Evolutionary conservation across 2,888 invertebrate genomes (phyloP).

Genomic region (Physocephala rufipes): DNA sequence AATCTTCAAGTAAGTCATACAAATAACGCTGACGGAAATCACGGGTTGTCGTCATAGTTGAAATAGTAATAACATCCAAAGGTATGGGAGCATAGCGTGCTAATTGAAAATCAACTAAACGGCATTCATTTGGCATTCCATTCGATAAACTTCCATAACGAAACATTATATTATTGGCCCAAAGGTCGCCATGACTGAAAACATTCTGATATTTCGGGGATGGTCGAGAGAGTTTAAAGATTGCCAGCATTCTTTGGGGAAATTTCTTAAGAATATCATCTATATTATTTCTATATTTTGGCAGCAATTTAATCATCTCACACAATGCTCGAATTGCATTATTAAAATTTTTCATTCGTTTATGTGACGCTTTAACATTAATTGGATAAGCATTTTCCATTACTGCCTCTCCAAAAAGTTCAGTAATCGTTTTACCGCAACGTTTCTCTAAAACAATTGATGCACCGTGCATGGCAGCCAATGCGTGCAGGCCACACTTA

Average conservation of each 20-base stretch:
- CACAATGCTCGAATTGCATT: constrained; percentile 57
- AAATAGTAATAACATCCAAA: constrained; percentile 69
- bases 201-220: constrained; percentile 64
- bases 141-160: constrained; percentile 56
- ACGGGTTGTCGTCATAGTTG: constrained; percentile 67
- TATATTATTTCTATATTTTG: constrained; percentile 55
- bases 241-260: constrained; percentile 48
- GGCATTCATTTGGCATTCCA: constrained; percentile 68
- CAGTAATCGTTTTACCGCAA: constrained; percentile 47
- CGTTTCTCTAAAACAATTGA: constrained; percentile 64
- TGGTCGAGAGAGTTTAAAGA: constrained; percentile 59
- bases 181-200: constrained; percentile 66
- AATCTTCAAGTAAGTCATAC: constrained; percentile 68
- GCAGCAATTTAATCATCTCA: constrained; percentile 55
- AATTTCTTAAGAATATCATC: constrained; percentile 54
- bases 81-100: constrained; percentile 74
- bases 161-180: constrained; percentile 67
- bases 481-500: constrained; percentile 59
- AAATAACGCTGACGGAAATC: constrained; percentile 66
- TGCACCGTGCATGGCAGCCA: constrained; percentile 66
- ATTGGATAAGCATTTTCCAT: constrained; percentile 64
- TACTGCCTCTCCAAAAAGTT: constrained; percentile 55
- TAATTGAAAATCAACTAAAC: constrained; percentile 77
- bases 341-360: constrained; percentile 55
- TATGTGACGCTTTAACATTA: constrained; percentile 48